Base-by-base conservation (phyloP, 1,140 invertebrate genomes). In the Trichonephila clavipes region DNA sequence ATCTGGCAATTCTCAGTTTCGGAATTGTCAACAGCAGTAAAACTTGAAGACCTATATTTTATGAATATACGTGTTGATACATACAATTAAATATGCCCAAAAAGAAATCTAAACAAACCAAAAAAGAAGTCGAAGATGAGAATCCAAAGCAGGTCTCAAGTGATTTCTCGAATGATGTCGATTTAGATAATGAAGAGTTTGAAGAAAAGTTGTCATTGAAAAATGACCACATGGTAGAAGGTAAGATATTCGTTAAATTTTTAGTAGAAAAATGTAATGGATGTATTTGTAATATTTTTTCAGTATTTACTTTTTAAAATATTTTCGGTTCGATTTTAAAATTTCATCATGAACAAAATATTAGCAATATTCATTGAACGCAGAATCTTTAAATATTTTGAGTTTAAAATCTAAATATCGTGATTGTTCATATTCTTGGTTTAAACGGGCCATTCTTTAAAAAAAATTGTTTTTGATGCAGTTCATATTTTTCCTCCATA, bases 81-180 rank as follows among this genome's bases (percentile, higher is more conserved):
- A 21, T 10, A 61, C 2, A 61, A 86, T 34, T 61, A 16, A 93
- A 94, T 82, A 88, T 86, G 90, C 82, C 86, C 40, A 94, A 94
- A 85, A 93, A 93, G 85, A 94, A 93, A 44, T 44, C 85, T 10
- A 92, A 90, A 21, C 59, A 59, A 51, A 16, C 94, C 1, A 83
- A 95, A 95, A 94, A 89, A 94, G 83, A 94, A 94, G 58, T 77
- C 3, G 92, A 94, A 83, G 19, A 89, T 14, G 81, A 94, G 61
- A 90, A 16, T 64, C 44, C 28, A 24, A 94, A 90, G 8, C 81
- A 14, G 85, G 51, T 51, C n/a, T 61, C 34, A 44, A 61, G 64
- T 40, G 51, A 51, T 10, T 51, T 51, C 10, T 51, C 10, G 7
- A 58, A 72, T 24, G 64, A 14, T 10, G 34, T 14, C 28, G 66